Evolutionary conservation across 2,113 vertebrate genomes (phyloP).

Genomic region (Chrysemys picta): DNA sequence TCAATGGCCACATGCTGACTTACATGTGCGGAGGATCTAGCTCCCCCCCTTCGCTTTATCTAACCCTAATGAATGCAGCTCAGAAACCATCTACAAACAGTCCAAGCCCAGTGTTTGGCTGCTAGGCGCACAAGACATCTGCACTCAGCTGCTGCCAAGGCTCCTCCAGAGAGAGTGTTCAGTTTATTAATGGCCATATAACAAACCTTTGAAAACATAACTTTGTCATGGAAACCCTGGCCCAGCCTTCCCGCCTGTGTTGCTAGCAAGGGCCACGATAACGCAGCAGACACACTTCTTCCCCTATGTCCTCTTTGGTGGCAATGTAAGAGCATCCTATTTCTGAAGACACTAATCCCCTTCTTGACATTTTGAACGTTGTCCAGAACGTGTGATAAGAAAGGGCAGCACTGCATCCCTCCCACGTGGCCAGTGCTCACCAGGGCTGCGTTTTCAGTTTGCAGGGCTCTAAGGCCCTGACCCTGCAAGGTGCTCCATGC

Average conservation of each 20-base stretch:
- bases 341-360: too few relatives aligned
- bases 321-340: neutral
- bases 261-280: neutral
- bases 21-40: neutral
- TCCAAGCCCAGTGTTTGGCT: slow-evolving; percentile 38
- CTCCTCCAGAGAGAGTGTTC: slow-evolving; percentile 5
- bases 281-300: neutral
- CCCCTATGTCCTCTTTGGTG: neutral
- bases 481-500: neutral
- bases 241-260: neutral
- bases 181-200: slow-evolving; percentile 48
- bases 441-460: neutral
- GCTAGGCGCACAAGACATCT: slow-evolving; percentile 43
- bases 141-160: slow-evolving; percentile 47
- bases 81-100: slow-evolving; percentile 37
- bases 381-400: neutral
- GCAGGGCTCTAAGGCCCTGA: neutral
- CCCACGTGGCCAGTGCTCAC: neutral
- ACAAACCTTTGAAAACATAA: slow-evolving; percentile 44
- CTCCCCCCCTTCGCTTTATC: slow-evolving; percentile 32
- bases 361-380: neutral
- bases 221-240: slow-evolving; percentile 53
- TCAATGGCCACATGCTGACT: neutral
- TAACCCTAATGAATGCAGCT: slow-evolving; percentile 21
- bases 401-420: neutral